A percentile compares a stretch with the other conserved stretches of the same genome.
Conservation (phyloP, 2,797 vertebrate species). For the Fistularia tabacaria region DNA sequence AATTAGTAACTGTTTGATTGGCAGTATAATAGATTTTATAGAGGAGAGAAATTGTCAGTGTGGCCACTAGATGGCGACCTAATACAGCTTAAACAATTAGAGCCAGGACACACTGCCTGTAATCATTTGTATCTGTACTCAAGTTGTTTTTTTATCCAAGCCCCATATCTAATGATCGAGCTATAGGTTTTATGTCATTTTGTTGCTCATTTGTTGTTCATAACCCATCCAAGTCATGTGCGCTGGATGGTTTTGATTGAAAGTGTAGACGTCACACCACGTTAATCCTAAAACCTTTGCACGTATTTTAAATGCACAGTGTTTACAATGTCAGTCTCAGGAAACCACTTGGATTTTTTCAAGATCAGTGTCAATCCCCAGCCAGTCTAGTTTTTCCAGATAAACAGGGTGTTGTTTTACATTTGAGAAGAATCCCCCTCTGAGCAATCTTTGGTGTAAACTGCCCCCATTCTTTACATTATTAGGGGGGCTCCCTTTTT, state of each 20-base stretch:
- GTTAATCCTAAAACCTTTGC: no score
- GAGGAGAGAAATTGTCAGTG: neutral
- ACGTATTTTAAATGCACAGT: no score
- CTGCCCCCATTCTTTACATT: slow-evolving; percentile 26
- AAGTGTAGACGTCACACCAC: no score
- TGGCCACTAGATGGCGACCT: slow-evolving; percentile 63
- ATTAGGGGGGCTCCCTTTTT: slow-evolving; percentile 9
- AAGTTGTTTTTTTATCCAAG: no score
- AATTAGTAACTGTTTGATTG: neutral
- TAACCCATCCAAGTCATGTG: no score
- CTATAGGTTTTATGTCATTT: no score
- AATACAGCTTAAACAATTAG: slow-evolving; percentile 16
- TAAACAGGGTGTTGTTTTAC: slow-evolving; percentile 33
- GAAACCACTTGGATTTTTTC: neutral
- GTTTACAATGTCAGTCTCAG: no score
- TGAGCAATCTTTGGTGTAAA: slow-evolving; percentile 32
- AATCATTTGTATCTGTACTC: no score
- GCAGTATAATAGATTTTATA: neutral
- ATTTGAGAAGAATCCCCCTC: slow-evolving; percentile 23
- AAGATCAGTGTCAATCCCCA: slow-evolving; percentile 17
- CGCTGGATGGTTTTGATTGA: no score
- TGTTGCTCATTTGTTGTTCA: no score
- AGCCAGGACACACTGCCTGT: neutral
- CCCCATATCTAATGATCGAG: no score
- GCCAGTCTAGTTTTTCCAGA: slow-evolving; percentile 20